phyloP scores from a whole-genome alignment of 1,140 invertebrate genomes.

The Meloidogyne hapla region DNA sequence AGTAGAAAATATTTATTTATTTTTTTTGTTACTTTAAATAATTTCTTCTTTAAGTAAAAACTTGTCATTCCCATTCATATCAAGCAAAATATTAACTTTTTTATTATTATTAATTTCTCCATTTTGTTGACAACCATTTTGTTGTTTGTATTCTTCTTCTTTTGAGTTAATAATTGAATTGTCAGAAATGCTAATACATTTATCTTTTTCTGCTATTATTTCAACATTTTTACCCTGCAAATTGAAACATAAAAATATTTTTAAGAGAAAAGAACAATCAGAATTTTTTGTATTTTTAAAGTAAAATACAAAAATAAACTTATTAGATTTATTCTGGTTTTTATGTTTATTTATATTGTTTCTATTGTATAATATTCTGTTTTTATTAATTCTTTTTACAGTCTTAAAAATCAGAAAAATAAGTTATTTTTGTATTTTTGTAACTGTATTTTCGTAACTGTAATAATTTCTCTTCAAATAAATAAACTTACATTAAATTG shows the following conservation, averaged over 20 bases:
- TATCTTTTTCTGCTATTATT: background rate
- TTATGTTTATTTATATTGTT: background rate
- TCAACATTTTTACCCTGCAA: background rate
- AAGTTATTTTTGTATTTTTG: too few relatives aligned
- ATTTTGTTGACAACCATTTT: background rate
- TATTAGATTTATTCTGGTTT: too few relatives aligned
- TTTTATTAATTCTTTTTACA: too few relatives aligned
- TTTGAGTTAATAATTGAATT: background rate
- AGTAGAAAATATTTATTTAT: background rate
- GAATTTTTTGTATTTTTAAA: too few relatives aligned
- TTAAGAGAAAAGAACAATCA: too few relatives aligned
- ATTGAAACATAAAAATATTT: too few relatives aligned
- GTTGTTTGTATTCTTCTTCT: background rate
- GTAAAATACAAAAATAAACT: too few relatives aligned
- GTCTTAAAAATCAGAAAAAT: too few relatives aligned
- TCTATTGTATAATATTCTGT: too few relatives aligned
- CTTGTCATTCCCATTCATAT: background rate
- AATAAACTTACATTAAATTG: slow-evolving; percentile 9
- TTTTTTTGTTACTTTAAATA: background rate
- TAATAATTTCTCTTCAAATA: too few relatives aligned
- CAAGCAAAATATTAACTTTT: background rate
- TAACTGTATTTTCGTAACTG: too few relatives aligned
- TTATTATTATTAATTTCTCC: background rate
- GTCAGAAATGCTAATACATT: background rate
- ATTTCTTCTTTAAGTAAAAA: background rate